Evolutionary conservation across 30 jellyfish, hydroid and myxozoan species (phyloP), one percentile per base, ranked within the genome.

Genomic region (Cassiopea xamachana): DNA sequence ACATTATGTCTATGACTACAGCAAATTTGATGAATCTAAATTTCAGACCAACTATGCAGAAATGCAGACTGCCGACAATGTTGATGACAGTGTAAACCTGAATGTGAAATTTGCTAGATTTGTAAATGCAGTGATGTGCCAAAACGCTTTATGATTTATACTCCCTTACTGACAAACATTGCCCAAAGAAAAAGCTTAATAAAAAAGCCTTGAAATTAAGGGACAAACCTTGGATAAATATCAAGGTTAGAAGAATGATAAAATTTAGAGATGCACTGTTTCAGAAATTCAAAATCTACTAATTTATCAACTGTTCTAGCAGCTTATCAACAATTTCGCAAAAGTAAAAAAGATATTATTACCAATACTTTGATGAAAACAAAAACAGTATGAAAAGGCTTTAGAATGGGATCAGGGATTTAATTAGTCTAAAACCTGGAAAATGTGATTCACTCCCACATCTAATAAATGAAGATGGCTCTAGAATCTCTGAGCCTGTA

Each of bases 11-110:
- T 71, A 71, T 77, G 86, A 77, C 49, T 47, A 77, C 73, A 48
- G 48, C 48, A 73, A 47, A 15, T 77, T 77, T 77, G 46, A 75
- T 51, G 48, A 69, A 2, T 43, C 8, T 39, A 27, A 15, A 50
- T 19, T 67, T 9, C 71, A 13, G 15, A 91, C 87, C 16, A 81
- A 79, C 49, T 79, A 49, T 79, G 87, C 87, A 79, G 81, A 79
- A 79, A 79, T 79, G 45, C 39, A 79, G 5, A 79, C 51, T 18
- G n/a, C 51, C 18, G 46, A 44, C 19, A 18, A 16, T 46, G 51
- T 44, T 79, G 87, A 79, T 79, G 4, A 79, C n/a, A 79, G 27
- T 48, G 19, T 73, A 12, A 79, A 79, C 48, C 76, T 60, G 74
- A 48, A 79, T 79, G 87, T 16, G 48, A 79, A 79, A 19, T 79